Evolutionary conservation across 2,797 vertebrate genomes (phyloP), one percentile per base, ranked within the genome.

Genomic region (Alauda arvensis): DNA sequence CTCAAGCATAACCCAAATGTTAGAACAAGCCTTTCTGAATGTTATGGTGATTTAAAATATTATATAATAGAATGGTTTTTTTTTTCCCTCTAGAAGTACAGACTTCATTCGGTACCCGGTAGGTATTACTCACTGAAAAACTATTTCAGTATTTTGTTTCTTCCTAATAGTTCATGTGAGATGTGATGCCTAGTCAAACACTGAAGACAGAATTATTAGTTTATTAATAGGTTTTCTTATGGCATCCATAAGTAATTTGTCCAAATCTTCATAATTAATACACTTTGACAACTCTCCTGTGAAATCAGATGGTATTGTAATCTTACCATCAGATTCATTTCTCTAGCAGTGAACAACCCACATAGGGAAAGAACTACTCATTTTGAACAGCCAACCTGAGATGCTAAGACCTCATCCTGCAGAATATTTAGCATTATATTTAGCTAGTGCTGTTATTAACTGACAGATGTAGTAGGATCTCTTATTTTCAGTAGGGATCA

Each of bases 361-460:
- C 18, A 19, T 6, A 62, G 18, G 12, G 29, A 42, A 83, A 52
- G 14, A 88, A 52, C 37, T 71, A 78, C 80, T 84, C 12, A 83
- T 71, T 88, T 91, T 77, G 86, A 85, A 83, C 49, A 88, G 48
- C 14, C 45, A 88, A 52, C 34, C 12, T 72, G 66, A 91, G 55
- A 88, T 49, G 29, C n/a, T 52, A 83, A 69, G 52, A 77, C 23
- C 33, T 62, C 70, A 83, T 29, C 59, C 24, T 75, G n/a, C 2
- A 3, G 20, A 68, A 71, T 87, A 80, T 37, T 67, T 33, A 76
- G 40, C 40, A 46, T 33, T 66, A 12, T 52, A 61, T 59, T 87
- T 65, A 89, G 40, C 33, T 21, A 83, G 26, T 34, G 26, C 19
- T 72, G 12, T 56, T 84, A 48, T 13, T 83, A 93, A 66, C 34